Conservation (phyloP, 1,140 invertebrate species). For the Bombyx mandarina region DNA sequence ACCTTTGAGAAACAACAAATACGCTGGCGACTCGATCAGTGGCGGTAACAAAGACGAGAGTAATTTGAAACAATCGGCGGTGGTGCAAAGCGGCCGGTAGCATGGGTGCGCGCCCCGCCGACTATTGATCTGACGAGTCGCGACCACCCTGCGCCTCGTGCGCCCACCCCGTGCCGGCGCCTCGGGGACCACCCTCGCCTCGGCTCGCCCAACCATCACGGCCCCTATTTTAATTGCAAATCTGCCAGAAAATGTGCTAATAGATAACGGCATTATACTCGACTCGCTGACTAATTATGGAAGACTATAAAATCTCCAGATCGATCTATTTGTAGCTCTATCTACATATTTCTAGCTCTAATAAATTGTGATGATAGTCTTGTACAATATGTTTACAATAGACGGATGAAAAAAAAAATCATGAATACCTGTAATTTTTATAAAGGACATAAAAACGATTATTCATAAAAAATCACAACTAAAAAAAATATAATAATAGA, state of each 20-base stretch:
- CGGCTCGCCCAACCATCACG: constrained; percentile 29
- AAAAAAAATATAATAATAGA: no score
- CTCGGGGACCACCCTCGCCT: constrained; percentile 27
- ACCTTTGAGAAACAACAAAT: constrained; percentile 58
- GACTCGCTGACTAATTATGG: constrained; percentile 60
- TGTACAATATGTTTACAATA: no score
- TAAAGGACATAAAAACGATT: no score
- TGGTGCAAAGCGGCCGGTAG: constrained; percentile 42
- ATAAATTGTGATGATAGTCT: no score
- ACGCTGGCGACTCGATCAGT: constrained; percentile 57
- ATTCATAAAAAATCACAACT: no score
- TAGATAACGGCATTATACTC: constrained; percentile 67
- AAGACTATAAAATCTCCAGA: constrained; percentile 41
- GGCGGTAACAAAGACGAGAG: constrained; percentile 59
- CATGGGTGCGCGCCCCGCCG: constrained; percentile 53
- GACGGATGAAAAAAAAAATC: no score
- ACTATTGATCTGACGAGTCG: constrained; percentile 65
- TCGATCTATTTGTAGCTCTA: no score
- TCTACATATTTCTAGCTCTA: no score
- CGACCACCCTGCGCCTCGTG: constrained; percentile 25
- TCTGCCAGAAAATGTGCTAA: constrained; percentile 68
- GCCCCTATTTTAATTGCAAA: constrained; percentile 68
- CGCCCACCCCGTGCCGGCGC: constrained; percentile 22
- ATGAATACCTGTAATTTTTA: no score
- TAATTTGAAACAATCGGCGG: constrained; percentile 68